Evolutionary conservation across 2,888 invertebrate genomes (phyloP).

Genomic region (Cotesia congregata): DNA sequence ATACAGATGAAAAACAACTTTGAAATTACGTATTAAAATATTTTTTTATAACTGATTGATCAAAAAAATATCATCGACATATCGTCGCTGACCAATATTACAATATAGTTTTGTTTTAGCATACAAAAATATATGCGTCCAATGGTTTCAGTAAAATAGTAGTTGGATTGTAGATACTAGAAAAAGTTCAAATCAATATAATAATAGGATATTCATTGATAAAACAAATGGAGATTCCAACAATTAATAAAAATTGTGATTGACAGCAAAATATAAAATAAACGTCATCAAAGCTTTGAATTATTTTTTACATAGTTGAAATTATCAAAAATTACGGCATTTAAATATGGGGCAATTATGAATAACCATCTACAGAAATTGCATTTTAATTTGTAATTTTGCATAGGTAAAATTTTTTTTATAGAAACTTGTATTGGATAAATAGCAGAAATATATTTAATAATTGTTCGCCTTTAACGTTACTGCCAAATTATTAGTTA

Average conservation of each 20-base stretch:
- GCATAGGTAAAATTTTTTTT: not conserved
- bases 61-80: not conserved
- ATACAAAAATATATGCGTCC: slow-evolving; percentile 25
- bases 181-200: slow-evolving; percentile 16
- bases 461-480: not conserved
- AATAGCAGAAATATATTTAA: not conserved
- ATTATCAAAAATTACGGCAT: not conserved
- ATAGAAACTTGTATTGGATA: not conserved
- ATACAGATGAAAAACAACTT: not conserved
- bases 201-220: slow-evolving; percentile 10
- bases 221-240: slow-evolving; percentile 16
- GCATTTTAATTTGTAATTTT: slow-evolving; percentile 8
- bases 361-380: not conserved
- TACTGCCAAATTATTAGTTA: not conserved
- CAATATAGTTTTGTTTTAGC: not conserved
- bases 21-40: not conserved
- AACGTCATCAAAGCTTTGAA: not conserved
- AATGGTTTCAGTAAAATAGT: slow-evolving; percentile 20
- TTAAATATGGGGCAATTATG: slow-evolving; percentile 5
- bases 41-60: not conserved
- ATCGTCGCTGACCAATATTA: not conserved
- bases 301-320: not conserved
- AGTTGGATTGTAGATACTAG: not conserved
- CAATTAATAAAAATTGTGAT: not conserved
- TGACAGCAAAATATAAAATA: not conserved